Evolutionary conservation across 2,888 invertebrate species (phyloP).

Genomic region (Exephanes ischioxanthus): DNA sequence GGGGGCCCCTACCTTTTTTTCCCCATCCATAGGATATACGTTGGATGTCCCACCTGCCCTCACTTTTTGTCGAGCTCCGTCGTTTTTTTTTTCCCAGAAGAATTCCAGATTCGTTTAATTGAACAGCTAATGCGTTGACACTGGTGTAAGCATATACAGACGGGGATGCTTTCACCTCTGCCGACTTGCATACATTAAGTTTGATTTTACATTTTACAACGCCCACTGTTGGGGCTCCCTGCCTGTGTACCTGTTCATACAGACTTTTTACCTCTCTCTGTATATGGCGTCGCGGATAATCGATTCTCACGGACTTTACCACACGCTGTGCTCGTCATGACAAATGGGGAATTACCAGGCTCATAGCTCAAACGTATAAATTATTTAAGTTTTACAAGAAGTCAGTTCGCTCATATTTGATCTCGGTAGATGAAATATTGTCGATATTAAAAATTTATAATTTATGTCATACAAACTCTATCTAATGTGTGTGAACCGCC

Average conservation of each 20-base stretch:
- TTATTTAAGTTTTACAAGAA: slow-evolving; percentile 29
- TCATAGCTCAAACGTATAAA: slow-evolving; percentile 31
- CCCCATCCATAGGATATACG: slow-evolving; percentile 63
- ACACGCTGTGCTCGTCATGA: slow-evolving; percentile 26
- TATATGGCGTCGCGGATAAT: slow-evolving; percentile 48
- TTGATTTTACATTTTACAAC: slow-evolving; percentile 70
- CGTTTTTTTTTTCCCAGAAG: slow-evolving; percentile 70
- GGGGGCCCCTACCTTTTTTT: slow-evolving; percentile 68
- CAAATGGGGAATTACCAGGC: background rate
- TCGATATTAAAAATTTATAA: slow-evolving; percentile 26
- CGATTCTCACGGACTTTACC: slow-evolving; percentile 51
- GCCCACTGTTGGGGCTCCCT: slow-evolving; percentile 63
- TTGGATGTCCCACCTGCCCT: slow-evolving; percentile 73
- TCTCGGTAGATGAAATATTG: slow-evolving; percentile 26
- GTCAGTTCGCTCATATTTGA: background rate
- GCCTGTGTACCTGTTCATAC: slow-evolving; percentile 52
- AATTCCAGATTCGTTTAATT: slow-evolving; percentile 77
- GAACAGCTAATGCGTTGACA: slow-evolving; percentile 73
- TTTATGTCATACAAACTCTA: slow-evolving; percentile 39
- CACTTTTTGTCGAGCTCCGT: slow-evolving; percentile 45
- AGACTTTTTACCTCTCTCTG: slow-evolving; percentile 35
- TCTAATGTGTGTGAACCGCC: slow-evolving; percentile 44
- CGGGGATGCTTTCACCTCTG: slow-evolving; percentile 57
- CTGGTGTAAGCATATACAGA: slow-evolving; percentile 42
- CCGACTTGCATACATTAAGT: slow-evolving; percentile 69